Percentiles rank a stretch among this genome's conserved stretches.
phyloP scores from a whole-genome alignment of 2,797 vertebrate species.

The Siniperca obscura region DNA sequence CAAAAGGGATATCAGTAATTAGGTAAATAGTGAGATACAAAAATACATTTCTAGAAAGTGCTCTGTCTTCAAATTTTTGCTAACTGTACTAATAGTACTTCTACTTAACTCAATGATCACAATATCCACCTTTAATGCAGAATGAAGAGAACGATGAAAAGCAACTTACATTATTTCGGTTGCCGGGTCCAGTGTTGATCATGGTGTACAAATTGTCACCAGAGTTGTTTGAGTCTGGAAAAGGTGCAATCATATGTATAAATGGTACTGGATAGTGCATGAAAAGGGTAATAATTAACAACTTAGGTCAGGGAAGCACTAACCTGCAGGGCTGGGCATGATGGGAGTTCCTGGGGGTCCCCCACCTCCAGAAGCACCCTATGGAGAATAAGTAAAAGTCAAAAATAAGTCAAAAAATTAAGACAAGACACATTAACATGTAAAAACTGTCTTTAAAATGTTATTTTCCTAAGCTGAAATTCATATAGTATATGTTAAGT shows the following conservation, averaged over 20 bases:
- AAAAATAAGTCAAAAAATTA: constrained; percentile 52
- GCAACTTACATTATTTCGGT: constrained; percentile 94
- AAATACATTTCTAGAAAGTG: not conserved
- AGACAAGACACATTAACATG: constrained; percentile 4
- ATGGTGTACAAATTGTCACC: constrained; percentile 99
- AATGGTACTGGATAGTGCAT: not conserved
- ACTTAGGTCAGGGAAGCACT: not conserved
- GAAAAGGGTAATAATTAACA: not conserved
- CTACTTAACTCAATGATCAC: not conserved
- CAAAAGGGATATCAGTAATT: not conserved
- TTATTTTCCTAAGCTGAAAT: not conserved
- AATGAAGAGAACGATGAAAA: not conserved
- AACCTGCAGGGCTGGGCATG: constrained; percentile 99
- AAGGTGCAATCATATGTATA: not conserved
- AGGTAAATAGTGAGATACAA: not conserved
- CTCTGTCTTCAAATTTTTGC: not conserved
- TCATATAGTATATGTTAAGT: not conserved
- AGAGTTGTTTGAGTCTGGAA: constrained; percentile 98
- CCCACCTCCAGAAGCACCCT: constrained; percentile 98
- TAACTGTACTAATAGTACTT: not conserved
- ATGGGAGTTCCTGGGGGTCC: constrained; percentile 98
- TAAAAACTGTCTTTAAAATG: not conserved
- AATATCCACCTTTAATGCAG: not conserved
- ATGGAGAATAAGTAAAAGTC: constrained; percentile 51
- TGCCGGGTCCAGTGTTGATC: constrained; percentile 98